Conservation (phyloP, 2,888 invertebrate species). For the Acleris holmiana region DNA sequence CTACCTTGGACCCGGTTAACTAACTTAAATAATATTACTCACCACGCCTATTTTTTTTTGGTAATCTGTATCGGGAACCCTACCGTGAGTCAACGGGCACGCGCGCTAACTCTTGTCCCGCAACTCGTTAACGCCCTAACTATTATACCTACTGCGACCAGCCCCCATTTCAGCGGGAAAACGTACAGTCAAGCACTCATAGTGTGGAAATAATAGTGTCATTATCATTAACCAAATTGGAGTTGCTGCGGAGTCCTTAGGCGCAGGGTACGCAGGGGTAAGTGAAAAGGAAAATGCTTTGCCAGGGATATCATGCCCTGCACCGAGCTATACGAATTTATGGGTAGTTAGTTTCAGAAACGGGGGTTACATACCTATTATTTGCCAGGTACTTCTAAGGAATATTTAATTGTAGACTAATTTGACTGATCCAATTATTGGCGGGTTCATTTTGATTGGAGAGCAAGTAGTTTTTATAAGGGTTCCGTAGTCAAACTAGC, state of each 20-base stretch:
- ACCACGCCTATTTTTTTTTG: too few species aligned
- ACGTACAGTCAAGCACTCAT: conserved; percentile 36
- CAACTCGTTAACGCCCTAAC: conserved; percentile 44
- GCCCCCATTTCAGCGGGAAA: conserved; percentile 31
- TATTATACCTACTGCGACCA: conserved; percentile 38
- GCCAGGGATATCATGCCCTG: conserved; percentile 10
- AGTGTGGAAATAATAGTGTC: conserved; percentile 37
- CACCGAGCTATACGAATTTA: conserved; percentile 1
- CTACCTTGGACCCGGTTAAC: too few species aligned
- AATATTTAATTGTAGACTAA: too few species aligned
- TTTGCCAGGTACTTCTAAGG: too few species aligned
- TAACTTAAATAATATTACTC: too few species aligned
- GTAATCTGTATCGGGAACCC: background rate
- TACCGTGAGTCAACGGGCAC: conserved; percentile 3
- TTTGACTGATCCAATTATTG: too few species aligned
- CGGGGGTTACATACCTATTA: background rate
- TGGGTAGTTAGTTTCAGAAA: background rate
- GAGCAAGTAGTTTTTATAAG: too few species aligned
- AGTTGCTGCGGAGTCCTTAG: conserved; percentile 23
- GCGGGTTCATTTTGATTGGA: too few species aligned
- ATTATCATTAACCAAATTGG: conserved; percentile 37
- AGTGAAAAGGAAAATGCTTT: conserved; percentile 21
- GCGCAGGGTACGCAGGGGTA: conserved; percentile 8
- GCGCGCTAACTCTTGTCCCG: conserved; percentile 39
- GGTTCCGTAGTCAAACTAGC: too few species aligned